Base-by-base conservation (phyloP, 2,888 invertebrate genomes). In the Heteropelma amictum region DNA sequence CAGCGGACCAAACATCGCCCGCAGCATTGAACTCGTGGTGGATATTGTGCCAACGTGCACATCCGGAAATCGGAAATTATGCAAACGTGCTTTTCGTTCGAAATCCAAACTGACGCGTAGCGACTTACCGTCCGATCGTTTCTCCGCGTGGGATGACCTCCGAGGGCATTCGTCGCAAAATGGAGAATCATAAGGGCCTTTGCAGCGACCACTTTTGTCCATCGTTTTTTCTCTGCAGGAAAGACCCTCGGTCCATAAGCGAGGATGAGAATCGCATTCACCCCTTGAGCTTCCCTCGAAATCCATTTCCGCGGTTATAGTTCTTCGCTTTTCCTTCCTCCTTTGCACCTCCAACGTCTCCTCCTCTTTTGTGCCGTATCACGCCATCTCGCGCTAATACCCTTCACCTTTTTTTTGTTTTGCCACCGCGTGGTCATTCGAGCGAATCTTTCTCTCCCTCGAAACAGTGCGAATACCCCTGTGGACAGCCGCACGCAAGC, bases 271-370 rank as follows among this genome's bases (percentile, higher is more conserved):
- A 58, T 40, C 26, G 49, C 19, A n/a, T n/a, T 12, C 19, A 51
- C 47, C 56, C 45, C 33, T 33, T 12, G 28, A 14, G 26, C 14
- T 14, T 42, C 40, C 14, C 30, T 28, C 14, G 28, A 28, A 28
- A 28, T 14, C 14, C 21, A 1, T 23, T 23, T 1, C 23, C 14
- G 10, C 35, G 23, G 35, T 14, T 54, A 2, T 5, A 38, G 26
- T 10, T 17, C 23, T 10, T 19, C 4, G 6, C 7, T 60, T 26
- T 10, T 23, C 8, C 19, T 23, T 12, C 8, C 35, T 21, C 76
- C 77, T 82, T 85, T 83, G 83, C 84, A 84, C 84, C 86, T 84
- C 85, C n/a, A n/a, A n/a, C n/a, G n/a, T n/a, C n/a, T n/a, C n/a
- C n/a, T n/a, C n/a, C n/a, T n/a, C n/a, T n/a, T 85, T 8, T 47